phyloP scores from a whole-genome alignment of 2,888 invertebrate genomes.

The Gnatocerus cornutus region DNA sequence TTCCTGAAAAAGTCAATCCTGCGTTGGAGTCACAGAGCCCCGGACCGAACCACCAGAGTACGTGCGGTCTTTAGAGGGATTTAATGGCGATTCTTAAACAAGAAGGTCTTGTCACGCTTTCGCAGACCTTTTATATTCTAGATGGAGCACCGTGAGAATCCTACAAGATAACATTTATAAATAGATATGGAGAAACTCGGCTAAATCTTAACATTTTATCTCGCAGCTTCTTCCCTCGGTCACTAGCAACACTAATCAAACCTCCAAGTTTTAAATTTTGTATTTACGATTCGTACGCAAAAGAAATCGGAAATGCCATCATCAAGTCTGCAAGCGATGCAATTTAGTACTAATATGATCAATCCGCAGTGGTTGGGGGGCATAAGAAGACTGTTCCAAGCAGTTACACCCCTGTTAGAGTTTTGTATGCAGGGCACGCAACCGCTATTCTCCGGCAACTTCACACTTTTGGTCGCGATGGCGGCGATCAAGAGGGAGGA shows the following conservation, averaged over 20 bases:
- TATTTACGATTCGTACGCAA: neutral
- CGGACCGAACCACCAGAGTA: conserved; percentile 59
- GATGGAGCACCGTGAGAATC: conserved; percentile 41
- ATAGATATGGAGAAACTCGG: conserved; percentile 45
- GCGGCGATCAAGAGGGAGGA: conserved; percentile 49
- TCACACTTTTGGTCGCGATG: conserved; percentile 62
- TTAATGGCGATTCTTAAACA: conserved; percentile 67
- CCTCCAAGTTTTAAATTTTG: conserved; percentile 1
- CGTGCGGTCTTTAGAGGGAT: conserved; percentile 68
- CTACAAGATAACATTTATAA: conserved; percentile 49
- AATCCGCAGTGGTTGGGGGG: conserved; percentile 19
- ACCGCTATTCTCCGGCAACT: conserved; percentile 67
- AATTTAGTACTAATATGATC: conserved; percentile 45
- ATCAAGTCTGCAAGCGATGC: conserved; percentile 37
- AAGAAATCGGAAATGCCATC: conserved; percentile 23
- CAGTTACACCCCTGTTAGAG: conserved; percentile 30
- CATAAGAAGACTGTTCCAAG: conserved; percentile 23
- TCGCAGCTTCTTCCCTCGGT: too few relatives aligned
- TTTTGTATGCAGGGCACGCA: conserved; percentile 65
- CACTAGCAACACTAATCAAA: conserved; percentile 10
- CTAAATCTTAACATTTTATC: neutral
- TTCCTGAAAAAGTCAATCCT: conserved; percentile 41
- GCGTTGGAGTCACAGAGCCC: conserved; percentile 45
- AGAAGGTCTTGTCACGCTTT: conserved; percentile 55
- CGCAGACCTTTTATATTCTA: conserved; percentile 48